phyloP scores from a whole-genome alignment of 1,140 invertebrate species.

The Lordiphosa stackelbergi region DNA sequence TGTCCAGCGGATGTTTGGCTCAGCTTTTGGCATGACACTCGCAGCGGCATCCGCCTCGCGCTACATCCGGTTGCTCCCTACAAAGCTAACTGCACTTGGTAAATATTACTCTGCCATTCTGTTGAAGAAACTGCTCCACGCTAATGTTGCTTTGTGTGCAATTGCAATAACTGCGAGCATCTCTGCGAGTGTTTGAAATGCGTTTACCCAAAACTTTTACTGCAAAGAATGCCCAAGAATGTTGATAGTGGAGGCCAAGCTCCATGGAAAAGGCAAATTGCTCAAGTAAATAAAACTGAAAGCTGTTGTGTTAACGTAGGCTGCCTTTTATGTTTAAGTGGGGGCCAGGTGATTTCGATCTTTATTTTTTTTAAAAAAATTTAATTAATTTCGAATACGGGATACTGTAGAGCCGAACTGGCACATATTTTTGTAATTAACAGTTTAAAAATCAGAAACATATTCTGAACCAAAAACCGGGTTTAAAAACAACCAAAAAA shows the following conservation, averaged over 20 bases:
- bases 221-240: constrained; percentile 57
- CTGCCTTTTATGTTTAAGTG: no score
- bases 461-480: no score
- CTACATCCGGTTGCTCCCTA: constrained; percentile 34
- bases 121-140: constrained; percentile 61
- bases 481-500: no score
- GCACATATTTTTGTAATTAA: no score
- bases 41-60: constrained; percentile 41
- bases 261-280: no score
- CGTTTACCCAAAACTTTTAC: constrained; percentile 71
- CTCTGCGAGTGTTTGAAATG: constrained; percentile 67
- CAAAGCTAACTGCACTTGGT: constrained; percentile 71
- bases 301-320: no score
- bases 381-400: no score
- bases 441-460: no score
- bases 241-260: constrained; percentile 37
- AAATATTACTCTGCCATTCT: constrained; percentile 70
- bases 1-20: constrained; percentile 69
- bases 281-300: no score
- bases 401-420: no score
- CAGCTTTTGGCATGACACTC: constrained; percentile 40
- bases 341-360: no score
- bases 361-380: no score
- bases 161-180: constrained; percentile 64
- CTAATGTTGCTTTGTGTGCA: constrained; percentile 54